A percentile compares a stretch with the other conserved stretches of the same genome.
These are phyloP conservation scores for Agrilus planipennis DNA, from an alignment of 1,140 invertebrate species.

Conservation along the genomic window DNA sequence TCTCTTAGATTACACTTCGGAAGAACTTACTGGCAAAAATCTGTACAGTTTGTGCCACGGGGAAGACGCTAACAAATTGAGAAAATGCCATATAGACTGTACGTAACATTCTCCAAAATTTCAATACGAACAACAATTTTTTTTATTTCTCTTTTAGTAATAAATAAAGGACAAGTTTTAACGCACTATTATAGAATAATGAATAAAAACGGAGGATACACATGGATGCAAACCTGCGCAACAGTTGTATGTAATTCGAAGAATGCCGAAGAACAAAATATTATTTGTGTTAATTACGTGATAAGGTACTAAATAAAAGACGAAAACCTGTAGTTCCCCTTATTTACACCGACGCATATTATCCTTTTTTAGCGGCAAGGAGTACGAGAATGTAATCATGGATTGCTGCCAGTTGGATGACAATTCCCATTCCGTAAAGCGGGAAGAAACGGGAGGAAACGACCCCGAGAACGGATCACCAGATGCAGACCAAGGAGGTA, in stretches of 20 bases:
- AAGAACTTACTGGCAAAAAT: slow-evolving; percentile 88
- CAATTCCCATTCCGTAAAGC: slow-evolving; percentile 58
- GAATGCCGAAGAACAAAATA: slow-evolving; percentile 90
- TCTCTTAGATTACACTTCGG: slow-evolving; percentile 81
- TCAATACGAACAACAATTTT: slow-evolving; percentile 3
- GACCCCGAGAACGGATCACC: slow-evolving; percentile 79
- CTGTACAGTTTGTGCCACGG: slow-evolving; percentile 90
- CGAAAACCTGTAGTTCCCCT: background rate
- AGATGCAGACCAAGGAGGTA: slow-evolving; percentile 66
- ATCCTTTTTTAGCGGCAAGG: slow-evolving; percentile 70
- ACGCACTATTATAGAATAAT: slow-evolving; percentile 92
- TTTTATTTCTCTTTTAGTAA: slow-evolving; percentile 54
- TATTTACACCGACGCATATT: background rate
- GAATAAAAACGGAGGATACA: slow-evolving; percentile 91
- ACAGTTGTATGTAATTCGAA: slow-evolving; percentile 92
- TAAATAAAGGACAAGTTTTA: slow-evolving; percentile 92
- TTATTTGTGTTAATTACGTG: slow-evolving; percentile 93
- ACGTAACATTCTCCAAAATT: slow-evolving; percentile 41
- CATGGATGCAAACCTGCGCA: slow-evolving; percentile 93
- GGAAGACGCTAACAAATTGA: slow-evolving; percentile 84
- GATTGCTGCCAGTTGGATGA: slow-evolving; percentile 85
- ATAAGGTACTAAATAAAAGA: slow-evolving; percentile 54
- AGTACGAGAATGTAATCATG: slow-evolving; percentile 83
- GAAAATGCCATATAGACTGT: slow-evolving; percentile 88
- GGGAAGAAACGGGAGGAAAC: slow-evolving; percentile 64